Conservation (phyloP, 2,797 vertebrate genomes). For the Micropoecilia bifurca region DNA sequence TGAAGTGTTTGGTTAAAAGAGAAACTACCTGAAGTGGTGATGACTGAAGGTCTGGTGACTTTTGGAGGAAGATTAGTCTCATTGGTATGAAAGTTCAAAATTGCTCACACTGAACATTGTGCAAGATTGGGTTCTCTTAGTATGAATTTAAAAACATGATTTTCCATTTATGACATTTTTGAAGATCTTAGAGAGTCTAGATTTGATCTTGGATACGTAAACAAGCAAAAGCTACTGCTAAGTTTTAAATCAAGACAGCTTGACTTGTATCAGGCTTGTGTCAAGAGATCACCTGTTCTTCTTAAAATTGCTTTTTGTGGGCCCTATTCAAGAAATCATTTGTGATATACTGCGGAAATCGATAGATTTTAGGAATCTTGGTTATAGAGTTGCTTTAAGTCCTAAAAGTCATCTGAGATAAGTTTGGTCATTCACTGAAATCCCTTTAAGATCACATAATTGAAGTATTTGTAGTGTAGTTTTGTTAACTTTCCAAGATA, state of each 20-base stretch:
- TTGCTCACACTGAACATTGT: conserved; percentile 28
- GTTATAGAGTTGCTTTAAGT: conserved; percentile 28
- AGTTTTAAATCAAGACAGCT: neutral
- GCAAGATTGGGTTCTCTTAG: conserved; percentile 15
- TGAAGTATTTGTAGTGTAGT: conserved; percentile 62
- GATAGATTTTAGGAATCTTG: neutral
- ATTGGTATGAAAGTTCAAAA: conserved; percentile 40
- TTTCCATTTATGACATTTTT: neutral
- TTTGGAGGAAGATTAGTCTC: conserved; percentile 41
- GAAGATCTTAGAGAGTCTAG: neutral
- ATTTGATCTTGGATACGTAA: neutral
- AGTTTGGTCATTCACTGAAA: conserved; percentile 73
- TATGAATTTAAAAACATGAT: no score
- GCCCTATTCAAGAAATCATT: conserved; percentile 42
- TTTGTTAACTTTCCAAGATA: conserved; percentile 58
- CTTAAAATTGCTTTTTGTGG: conserved; percentile 45
- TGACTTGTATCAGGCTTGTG: conserved; percentile 3
- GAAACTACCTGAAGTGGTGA: conserved; percentile 44
- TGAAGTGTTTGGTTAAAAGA: conserved; percentile 45
- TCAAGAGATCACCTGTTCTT: conserved; percentile 51
- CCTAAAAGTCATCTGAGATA: conserved; percentile 71
- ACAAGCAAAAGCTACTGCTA: neutral
- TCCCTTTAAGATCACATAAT: conserved; percentile 71
- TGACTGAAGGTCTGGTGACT: conserved; percentile 30
- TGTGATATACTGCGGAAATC: conserved; percentile 60